Conservation (phyloP, 2,113 vertebrate genomes). For the Furnarius figulus region DNA sequence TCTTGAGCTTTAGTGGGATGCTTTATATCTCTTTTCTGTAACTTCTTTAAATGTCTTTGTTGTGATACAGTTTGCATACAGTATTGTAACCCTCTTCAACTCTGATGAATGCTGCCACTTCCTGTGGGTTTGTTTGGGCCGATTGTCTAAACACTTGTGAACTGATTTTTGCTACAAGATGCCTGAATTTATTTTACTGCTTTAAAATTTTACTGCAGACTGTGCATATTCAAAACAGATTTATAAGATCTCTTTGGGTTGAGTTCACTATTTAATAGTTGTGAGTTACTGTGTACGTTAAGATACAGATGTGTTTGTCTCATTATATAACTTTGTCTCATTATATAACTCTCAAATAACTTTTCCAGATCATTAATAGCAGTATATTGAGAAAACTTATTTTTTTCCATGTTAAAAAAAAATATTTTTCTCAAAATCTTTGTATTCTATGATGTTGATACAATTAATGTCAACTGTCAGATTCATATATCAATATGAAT, state of each 20-base stretch:
- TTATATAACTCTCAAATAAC: no score
- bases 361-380: neutral
- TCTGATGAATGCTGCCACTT: neutral
- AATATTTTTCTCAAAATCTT: neutral
- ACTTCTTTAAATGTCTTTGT: neutral
- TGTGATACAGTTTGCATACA: neutral
- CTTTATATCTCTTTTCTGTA: neutral
- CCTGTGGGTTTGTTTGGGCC: neutral
- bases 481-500: neutral
- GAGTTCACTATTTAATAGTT: neutral
- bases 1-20: neutral
- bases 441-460: neutral
- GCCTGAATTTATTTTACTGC: neutral
- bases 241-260: neutral
- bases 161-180: neutral
- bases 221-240: neutral
- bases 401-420: neutral
- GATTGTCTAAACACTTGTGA: neutral
- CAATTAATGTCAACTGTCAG: neutral
- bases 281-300: neutral
- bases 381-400: neutral
- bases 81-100: neutral
- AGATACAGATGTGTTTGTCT: neutral
- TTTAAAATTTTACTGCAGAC: neutral
- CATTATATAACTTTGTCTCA: neutral